Evolutionary conservation across 2,888 invertebrate genomes (phyloP).

Genomic region (Aradus depressus): DNA sequence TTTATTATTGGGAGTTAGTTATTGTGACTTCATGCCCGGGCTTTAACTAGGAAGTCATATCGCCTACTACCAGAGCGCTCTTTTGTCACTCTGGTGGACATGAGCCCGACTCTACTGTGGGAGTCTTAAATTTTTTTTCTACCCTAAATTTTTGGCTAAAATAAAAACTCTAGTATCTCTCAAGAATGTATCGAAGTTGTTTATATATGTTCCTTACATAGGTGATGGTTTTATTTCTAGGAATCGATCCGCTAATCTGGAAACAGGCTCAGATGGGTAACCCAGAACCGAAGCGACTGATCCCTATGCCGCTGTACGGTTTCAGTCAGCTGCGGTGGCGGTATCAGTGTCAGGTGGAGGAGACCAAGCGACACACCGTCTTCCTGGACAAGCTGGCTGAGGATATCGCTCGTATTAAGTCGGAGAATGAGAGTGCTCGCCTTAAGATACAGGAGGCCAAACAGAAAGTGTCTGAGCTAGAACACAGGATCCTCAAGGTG

Average conservation of each 20-base stretch:
- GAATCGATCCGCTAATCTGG: conserved; percentile 90
- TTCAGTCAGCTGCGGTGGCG: conserved; percentile 61
- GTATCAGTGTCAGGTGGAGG: conserved; percentile 70
- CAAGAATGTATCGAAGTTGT: no score
- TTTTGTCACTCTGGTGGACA: no score
- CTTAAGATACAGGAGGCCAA: conserved; percentile 61
- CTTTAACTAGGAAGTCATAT: no score
- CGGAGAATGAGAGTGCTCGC: conserved; percentile 66
- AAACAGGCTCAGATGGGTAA: conserved; percentile 92
- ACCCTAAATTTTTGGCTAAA: no score
- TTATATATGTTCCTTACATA: no score
- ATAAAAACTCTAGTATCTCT: no score
- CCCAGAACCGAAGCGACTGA: conserved; percentile 77
- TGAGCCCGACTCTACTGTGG: no score
- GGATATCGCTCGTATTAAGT: conserved; percentile 65
- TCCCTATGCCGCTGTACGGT: conserved; percentile 90
- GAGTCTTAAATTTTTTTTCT: no score
- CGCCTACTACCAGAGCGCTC: no score
- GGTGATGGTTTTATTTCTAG: conserved; percentile 39
- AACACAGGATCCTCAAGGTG: conserved; percentile 75
- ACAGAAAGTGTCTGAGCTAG: conserved; percentile 62
- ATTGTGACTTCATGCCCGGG: no score
- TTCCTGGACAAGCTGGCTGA: conserved; percentile 68
- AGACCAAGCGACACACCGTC: conserved; percentile 69
- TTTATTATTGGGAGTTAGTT: no score